Percentiles rank a stretch among this genome's conserved stretches.
phyloP scores from a whole-genome alignment of 1,140 invertebrate genomes.

The Drosophila tristis region DNA sequence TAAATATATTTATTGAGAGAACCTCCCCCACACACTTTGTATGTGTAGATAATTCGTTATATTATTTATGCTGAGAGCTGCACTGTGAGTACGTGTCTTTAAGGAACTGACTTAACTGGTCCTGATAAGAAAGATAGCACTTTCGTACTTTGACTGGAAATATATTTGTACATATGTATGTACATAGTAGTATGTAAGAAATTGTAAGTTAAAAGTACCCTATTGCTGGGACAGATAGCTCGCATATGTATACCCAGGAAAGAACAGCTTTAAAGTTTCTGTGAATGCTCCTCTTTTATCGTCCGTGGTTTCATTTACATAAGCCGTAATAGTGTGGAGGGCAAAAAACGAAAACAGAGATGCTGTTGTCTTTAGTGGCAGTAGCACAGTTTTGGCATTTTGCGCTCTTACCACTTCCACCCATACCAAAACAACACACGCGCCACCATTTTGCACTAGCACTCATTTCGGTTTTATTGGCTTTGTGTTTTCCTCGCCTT shows the following conservation, averaged over 20 bases:
- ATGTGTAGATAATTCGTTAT: not conserved
- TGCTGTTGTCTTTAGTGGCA: conserved; percentile 23
- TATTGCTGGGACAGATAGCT: too few relatives aligned
- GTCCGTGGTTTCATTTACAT: conserved; percentile 1
- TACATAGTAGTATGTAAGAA: too few relatives aligned
- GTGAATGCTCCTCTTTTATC: not conserved
- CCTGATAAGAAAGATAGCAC: conserved; percentile 19
- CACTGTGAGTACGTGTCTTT: not conserved
- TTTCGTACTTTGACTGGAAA: too few relatives aligned
- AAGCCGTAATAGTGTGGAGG: conserved; percentile 1
- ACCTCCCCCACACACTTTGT: not conserved
- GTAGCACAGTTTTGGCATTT: conserved; percentile 27
- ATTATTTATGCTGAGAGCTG: conserved; percentile 3
- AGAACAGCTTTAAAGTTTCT: not conserved
- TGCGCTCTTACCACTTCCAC: conserved; percentile 4
- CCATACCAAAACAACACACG: conserved; percentile 38
- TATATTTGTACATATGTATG: too few relatives aligned
- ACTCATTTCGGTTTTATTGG: conserved; percentile 63
- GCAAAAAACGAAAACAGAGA: conserved; percentile 25
- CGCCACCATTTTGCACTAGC: conserved; percentile 61
- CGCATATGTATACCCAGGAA: too few relatives aligned
- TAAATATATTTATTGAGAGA: not conserved
- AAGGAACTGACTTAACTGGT: conserved; percentile 10
- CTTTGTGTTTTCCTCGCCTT: conserved; percentile 39
- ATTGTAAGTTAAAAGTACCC: too few relatives aligned